Conservation (phyloP, 53 echinoderm and acorn worm genomes). For the Stichopus horrens region DNA sequence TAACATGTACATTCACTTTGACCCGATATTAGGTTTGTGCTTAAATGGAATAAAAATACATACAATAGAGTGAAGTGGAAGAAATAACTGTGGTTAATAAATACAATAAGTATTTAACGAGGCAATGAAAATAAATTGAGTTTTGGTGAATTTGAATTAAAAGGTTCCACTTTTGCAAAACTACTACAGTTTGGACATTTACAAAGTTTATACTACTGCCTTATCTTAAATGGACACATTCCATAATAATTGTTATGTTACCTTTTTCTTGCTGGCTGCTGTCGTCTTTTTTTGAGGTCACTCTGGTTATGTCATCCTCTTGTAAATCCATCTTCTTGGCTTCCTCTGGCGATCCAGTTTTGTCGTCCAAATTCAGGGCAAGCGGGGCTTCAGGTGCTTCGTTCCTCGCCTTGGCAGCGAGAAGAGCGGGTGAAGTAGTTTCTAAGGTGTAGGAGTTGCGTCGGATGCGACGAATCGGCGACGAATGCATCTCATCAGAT, state of each 20-base stretch:
- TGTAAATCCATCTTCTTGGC: not conserved
- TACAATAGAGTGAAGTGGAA: too few relatives aligned
- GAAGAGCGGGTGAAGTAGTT: constrained; percentile 85
- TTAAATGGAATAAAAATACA: too few relatives aligned
- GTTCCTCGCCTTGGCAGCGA: constrained; percentile 83
- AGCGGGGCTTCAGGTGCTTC: constrained; percentile 88
- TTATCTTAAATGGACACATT: too few relatives aligned
- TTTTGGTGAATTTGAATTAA: too few relatives aligned
- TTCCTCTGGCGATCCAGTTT: not conserved
- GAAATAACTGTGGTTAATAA: too few relatives aligned
- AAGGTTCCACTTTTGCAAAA: too few relatives aligned
- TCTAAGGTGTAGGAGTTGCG: constrained; percentile 89
- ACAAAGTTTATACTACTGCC: too few relatives aligned
- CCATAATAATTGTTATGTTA: not conserved
- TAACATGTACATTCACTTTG: too few relatives aligned
- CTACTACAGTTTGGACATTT: too few relatives aligned
- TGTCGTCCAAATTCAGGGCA: not conserved
- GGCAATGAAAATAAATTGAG: too few relatives aligned
- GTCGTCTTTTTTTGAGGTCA: not conserved
- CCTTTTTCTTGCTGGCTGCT: not conserved
- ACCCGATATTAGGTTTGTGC: too few relatives aligned
- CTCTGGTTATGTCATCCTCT: not conserved
- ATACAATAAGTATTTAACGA: too few relatives aligned
- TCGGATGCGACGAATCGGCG: constrained; percentile 65
- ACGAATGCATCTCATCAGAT: constrained; percentile 40